These are phyloP conservation scores for Phaethornis superciliosus DNA, from an alignment of 2,113 vertebrate genomes.

Conservation along the genomic window DNA sequence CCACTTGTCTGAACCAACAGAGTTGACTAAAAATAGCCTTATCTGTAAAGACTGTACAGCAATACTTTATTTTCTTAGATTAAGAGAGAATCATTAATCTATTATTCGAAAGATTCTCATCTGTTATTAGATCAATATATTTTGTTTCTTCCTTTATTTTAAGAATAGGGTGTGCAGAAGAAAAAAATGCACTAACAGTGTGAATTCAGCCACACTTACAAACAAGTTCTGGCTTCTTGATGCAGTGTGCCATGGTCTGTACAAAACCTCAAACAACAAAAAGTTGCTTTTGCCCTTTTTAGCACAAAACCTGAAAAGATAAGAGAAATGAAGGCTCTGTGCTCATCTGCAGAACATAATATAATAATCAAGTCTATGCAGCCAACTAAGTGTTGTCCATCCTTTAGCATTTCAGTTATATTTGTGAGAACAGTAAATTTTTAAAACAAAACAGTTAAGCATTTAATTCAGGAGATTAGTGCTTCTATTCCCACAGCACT, in stretches of 20 bases:
- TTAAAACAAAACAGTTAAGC: neutral
- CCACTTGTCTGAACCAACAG: neutral
- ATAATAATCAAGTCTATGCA: neutral
- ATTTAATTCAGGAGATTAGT: neutral
- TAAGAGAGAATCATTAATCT: neutral
- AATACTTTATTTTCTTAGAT: neutral
- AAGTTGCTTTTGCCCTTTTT: neutral
- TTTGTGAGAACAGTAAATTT: neutral
- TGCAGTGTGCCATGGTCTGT: neutral
- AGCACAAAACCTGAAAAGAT: neutral
- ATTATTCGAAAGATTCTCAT: neutral
- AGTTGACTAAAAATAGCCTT: neutral
- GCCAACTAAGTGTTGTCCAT: neutral
- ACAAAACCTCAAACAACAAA: neutral
- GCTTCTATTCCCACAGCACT: neutral
- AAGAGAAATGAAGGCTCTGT: neutral
- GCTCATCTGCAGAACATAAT: neutral
- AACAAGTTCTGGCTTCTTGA: neutral
- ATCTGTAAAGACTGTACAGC: neutral
- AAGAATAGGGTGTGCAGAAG: neutral
- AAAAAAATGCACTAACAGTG: neutral
- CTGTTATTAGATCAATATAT: neutral
- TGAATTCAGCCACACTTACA: neutral
- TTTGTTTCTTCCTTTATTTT: neutral
- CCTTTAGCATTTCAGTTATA: neutral